Conservation (phyloP, 35 echinoderm and acorn worm species). For the Ophioderma brevispina region DNA sequence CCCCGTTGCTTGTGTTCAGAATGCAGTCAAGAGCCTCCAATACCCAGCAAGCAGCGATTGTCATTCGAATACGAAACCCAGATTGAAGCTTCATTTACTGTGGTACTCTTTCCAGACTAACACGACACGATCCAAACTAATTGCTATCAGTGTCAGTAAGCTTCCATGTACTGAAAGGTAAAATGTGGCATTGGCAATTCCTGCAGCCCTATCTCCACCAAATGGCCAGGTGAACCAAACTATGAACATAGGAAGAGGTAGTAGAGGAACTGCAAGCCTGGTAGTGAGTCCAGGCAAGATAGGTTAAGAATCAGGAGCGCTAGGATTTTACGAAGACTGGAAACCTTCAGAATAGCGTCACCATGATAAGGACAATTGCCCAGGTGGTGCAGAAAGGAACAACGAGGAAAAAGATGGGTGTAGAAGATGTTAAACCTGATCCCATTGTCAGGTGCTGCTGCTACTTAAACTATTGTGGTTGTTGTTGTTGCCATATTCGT, state of each 20-base stretch:
- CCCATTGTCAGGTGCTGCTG: no score
- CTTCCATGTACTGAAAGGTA: background rate
- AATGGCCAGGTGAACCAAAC: background rate
- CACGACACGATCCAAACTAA: background rate
- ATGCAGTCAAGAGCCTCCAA: background rate
- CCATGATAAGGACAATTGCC: no score
- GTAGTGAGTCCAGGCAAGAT: background rate
- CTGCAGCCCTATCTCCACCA: background rate
- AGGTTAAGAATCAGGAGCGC: background rate
- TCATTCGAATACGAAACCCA: background rate
- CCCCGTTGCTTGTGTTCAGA: background rate
- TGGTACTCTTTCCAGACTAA: background rate
- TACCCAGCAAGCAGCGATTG: background rate
- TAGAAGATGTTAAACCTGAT: no score
- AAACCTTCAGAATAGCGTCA: background rate
- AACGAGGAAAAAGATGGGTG: no score
- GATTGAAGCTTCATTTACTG: background rate
- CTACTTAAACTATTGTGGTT: no score
- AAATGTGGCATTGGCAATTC: background rate
- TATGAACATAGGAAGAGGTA: background rate
- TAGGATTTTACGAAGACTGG: background rate
- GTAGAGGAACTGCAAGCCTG: background rate
- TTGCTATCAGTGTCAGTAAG: background rate
- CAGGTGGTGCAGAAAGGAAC: no score
- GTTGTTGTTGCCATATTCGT: no score